Percentiles rank a stretch among this genome's conserved stretches.
These are phyloP conservation scores for Plebejus argus DNA, from an alignment of 2,888 invertebrate genomes.

Conservation along the genomic window DNA sequence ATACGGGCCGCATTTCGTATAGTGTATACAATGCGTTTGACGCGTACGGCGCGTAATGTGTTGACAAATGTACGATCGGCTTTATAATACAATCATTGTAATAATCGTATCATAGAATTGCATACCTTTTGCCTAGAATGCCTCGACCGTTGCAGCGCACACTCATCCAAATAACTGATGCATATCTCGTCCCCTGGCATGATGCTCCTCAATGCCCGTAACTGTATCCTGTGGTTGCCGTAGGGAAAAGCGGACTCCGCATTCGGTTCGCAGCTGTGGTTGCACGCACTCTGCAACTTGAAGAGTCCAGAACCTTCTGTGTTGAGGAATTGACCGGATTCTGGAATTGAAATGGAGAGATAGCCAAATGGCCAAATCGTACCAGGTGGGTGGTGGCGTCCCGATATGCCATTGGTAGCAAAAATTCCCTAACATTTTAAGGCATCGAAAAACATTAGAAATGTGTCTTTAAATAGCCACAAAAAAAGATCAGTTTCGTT, in stretches of 20 bases:
- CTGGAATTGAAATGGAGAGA: constrained; percentile 47
- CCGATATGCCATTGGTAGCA: too few species aligned
- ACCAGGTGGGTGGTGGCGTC: too few species aligned
- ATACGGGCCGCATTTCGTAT: too few species aligned
- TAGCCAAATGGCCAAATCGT: too few species aligned
- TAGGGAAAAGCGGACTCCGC: constrained; percentile 92
- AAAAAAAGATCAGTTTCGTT: too few species aligned
- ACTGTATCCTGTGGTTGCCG: constrained; percentile 87
- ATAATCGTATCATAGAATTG: constrained; percentile 4
- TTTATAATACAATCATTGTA: too few species aligned
- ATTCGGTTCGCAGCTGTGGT: constrained; percentile 96
- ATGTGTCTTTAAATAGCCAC: too few species aligned
- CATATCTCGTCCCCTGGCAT: constrained; percentile 92
- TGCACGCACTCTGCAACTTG: constrained; percentile 91
- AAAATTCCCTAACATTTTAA: too few species aligned
- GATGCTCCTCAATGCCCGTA: constrained; percentile 87
- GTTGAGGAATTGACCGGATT: constrained; percentile 90
- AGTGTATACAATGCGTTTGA: too few species aligned
- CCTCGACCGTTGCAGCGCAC: constrained; percentile 88
- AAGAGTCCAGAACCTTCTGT: constrained; percentile 96
- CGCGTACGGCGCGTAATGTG: too few species aligned
- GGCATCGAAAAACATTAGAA: too few species aligned
- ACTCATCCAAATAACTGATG: constrained; percentile 95
- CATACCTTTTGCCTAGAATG: constrained; percentile 91
- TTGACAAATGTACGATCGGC: too few species aligned